Percentiles rank a stretch among this genome's conserved stretches.
These are phyloP conservation scores for Sialis fuliginosa DNA, from an alignment of 2,888 invertebrate genomes.

Conservation along the genomic window DNA sequence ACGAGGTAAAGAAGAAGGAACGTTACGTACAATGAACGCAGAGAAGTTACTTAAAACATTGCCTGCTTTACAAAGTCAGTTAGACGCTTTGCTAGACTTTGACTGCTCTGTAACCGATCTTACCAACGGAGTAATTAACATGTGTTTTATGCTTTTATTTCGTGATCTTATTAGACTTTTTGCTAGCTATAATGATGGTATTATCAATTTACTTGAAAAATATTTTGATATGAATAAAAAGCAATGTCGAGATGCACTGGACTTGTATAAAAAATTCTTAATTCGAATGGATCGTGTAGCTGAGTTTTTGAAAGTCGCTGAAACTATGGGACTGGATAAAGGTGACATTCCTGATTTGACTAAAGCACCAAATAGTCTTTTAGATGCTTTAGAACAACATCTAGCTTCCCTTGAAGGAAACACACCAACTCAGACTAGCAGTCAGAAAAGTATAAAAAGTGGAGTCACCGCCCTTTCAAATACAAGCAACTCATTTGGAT, in stretches of 20 bases:
- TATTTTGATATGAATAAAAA: slow-evolving; percentile 99
- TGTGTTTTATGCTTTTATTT: slow-evolving; percentile 97
- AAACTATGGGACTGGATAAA: slow-evolving; percentile 95
- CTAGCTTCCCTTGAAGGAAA: slow-evolving; percentile 87
- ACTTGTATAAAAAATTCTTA: slow-evolving; percentile 97
- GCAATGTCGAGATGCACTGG: slow-evolving; percentile 93
- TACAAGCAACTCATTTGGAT: slow-evolving; percentile 76
- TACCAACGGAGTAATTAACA: slow-evolving; percentile 89
- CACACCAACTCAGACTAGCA: slow-evolving; percentile 71
- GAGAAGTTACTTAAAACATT: slow-evolving; percentile 95
- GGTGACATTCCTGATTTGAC: slow-evolving; percentile 98
- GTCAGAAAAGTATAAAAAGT: slow-evolving; percentile 78
- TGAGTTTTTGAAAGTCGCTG: slow-evolving; percentile 82
- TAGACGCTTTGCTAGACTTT: slow-evolving; percentile 94
- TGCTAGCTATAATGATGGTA: slow-evolving; percentile 99
- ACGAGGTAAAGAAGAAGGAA: slow-evolving; percentile 96
- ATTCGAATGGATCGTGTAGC: slow-evolving; percentile 98
- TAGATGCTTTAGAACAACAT: slow-evolving; percentile 96
- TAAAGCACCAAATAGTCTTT: slow-evolving; percentile 91
- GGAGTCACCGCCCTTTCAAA: slow-evolving; percentile 77
- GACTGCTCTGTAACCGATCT: slow-evolving; percentile 94
- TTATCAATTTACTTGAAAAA: slow-evolving; percentile 96
- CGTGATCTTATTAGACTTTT: slow-evolving; percentile 95
- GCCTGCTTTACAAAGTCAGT: slow-evolving; percentile 88
- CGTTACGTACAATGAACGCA: slow-evolving; percentile 91